Conservation (phyloP, 2,797 vertebrate species). For the Gymnothorax javanicus region DNA sequence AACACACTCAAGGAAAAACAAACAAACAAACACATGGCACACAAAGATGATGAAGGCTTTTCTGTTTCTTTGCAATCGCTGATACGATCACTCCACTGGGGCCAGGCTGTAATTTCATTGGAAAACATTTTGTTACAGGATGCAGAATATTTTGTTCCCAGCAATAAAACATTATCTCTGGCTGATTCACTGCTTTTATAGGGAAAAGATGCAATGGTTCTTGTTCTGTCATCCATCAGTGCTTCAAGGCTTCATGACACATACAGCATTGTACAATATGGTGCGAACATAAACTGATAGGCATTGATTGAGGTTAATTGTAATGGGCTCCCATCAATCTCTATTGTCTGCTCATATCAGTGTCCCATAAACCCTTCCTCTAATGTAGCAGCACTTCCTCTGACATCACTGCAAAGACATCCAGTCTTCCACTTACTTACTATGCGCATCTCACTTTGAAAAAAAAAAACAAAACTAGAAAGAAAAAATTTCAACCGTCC, state of each 20-base stretch:
- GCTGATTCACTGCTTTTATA: not conserved
- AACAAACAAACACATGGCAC: constrained; percentile 9
- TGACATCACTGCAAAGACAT: not conserved
- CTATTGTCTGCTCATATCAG: not conserved
- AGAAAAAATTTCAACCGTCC: not conserved
- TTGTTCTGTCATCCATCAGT: not conserved
- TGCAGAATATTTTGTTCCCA: not conserved
- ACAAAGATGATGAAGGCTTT: not conserved
- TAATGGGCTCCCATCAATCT: constrained; percentile 27
- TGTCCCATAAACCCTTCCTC: not conserved
- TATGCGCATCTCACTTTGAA: not conserved
- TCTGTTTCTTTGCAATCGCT: not conserved
- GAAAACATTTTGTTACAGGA: not conserved
- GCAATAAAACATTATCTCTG: not conserved
- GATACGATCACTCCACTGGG: not conserved
- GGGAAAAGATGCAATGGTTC: not conserved
- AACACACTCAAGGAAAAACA: constrained; percentile 9
- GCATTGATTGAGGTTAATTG: not conserved
- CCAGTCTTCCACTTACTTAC: not conserved
- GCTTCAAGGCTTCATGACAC: not conserved
- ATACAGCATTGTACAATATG: no score
- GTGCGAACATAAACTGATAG: not conserved
- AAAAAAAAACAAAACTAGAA: not conserved
- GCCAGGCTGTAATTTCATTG: not conserved
- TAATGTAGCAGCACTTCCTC: not conserved